A percentile compares a stretch with the other conserved stretches of the same genome.
These are phyloP conservation scores for Drosophila mimetica DNA, from an alignment of 2,888 invertebrate genomes.

Conservation along the genomic window DNA sequence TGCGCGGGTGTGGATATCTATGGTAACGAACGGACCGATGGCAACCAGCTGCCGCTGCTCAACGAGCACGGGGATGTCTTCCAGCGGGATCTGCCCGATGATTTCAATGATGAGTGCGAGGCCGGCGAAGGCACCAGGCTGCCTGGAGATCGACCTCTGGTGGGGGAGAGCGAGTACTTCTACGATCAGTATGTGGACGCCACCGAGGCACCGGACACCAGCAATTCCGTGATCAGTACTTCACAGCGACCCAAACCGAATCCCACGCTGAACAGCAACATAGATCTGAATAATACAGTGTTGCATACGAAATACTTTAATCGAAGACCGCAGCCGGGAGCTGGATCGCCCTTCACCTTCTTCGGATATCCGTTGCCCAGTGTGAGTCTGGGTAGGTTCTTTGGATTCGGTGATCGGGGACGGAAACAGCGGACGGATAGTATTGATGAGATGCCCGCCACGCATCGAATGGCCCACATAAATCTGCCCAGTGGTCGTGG, in stretches of 20 bases:
- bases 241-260: conserved; percentile 75
- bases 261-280: conserved; percentile 86
- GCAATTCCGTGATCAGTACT: conserved; percentile 65
- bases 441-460: conserved; percentile 71
- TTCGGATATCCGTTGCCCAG: conserved; percentile 93
- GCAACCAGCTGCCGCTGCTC: conserved; percentile 86
- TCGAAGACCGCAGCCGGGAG: conserved; percentile 68
- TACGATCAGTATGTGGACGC: conserved; percentile 93
- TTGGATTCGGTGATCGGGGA: conserved; percentile 84
- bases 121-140: conserved; percentile 78
- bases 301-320: conserved; percentile 84
- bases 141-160: conserved; percentile 87
- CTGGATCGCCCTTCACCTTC: conserved; percentile 89
- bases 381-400: conserved; percentile 89
- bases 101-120: conserved; percentile 85
- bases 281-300: conserved; percentile 84
- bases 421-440: conserved; percentile 79
- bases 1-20: conserved; percentile 85
- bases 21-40: conserved; percentile 62
- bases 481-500: conserved; percentile 67
- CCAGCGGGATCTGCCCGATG: conserved; percentile 86
- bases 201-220: conserved; percentile 85
- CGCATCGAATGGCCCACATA: conserved; percentile 78
- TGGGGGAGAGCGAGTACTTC: conserved; percentile 92
- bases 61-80: conserved; percentile 90